phyloP scores from a whole-genome alignment of 1,140 invertebrate genomes.

The Diabrotica undecimpunctata region DNA sequence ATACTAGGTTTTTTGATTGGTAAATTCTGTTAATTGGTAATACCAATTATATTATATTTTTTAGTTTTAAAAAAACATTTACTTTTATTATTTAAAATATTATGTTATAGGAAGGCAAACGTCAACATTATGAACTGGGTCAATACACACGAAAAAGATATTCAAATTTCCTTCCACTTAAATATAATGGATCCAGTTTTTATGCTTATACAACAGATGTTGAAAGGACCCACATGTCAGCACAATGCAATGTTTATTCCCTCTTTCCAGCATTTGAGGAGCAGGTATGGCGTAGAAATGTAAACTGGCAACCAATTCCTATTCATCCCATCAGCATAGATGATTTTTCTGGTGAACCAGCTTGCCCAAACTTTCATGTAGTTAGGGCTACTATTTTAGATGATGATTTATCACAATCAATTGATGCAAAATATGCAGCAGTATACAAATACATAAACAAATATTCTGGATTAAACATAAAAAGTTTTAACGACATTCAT shows the following conservation, averaged over 20 bases:
- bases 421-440: background rate
- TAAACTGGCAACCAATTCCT: conserved; percentile 57
- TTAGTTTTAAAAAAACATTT: too few relatives aligned
- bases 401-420: background rate
- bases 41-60: too few relatives aligned
- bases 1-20: too few relatives aligned
- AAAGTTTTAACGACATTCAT: background rate
- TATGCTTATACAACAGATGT: conserved; percentile 39
- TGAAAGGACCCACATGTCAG: conserved; percentile 56
- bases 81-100: background rate
- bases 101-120: conserved; percentile 56
- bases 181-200: conserved; percentile 51
- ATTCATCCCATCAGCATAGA: conserved; percentile 3
- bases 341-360: background rate
- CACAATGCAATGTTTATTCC: conserved; percentile 51
- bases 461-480: background rate
- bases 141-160: conserved; percentile 58
- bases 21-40: too few relatives aligned
- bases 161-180: conserved; percentile 52
- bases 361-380: background rate
- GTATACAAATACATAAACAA: background rate
- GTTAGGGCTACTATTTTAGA: background rate
- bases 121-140: conserved; percentile 59
- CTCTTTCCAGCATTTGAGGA: conserved; percentile 50
- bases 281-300: conserved; percentile 50